A percentile compares a stretch with the other conserved stretches of the same genome.
Conservation (phyloP, 2,888 invertebrate genomes). For the Patella pellucida region DNA sequence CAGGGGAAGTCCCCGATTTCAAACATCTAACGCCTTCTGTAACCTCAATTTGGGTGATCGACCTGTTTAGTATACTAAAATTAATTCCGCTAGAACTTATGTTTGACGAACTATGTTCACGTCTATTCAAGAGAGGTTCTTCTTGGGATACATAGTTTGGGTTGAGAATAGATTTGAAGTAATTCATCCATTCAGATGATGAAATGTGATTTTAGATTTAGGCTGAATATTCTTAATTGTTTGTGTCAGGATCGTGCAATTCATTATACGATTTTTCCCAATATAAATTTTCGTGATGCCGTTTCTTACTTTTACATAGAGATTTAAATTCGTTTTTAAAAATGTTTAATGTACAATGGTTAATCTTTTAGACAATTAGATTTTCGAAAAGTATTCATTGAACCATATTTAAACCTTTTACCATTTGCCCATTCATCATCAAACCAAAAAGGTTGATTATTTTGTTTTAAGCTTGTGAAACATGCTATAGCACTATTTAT, state of each 20-base stretch:
- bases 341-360: not conserved
- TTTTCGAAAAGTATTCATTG: not conserved
- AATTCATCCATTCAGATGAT: not conserved
- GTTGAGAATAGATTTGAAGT: not conserved
- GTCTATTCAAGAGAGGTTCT: not conserved
- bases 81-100: not conserved
- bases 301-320: not conserved
- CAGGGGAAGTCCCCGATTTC: no score
- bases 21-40: not conserved
- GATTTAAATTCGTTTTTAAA: not conserved
- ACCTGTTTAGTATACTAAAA: not conserved
- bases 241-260: not conserved
- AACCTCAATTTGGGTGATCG: not conserved
- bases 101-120: not conserved
- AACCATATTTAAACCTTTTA: no score
- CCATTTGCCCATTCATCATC: no score
- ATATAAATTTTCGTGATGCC: not conserved
- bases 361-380: not conserved
- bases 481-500: no score
- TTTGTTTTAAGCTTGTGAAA: no score
- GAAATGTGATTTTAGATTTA: not conserved
- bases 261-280: not conserved
- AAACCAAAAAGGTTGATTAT: no score
- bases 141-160: not conserved
- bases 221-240: not conserved